These are phyloP conservation scores for Lucinisca nassula DNA, from an alignment of 2,888 invertebrate genomes.

Conservation along the genomic window DNA sequence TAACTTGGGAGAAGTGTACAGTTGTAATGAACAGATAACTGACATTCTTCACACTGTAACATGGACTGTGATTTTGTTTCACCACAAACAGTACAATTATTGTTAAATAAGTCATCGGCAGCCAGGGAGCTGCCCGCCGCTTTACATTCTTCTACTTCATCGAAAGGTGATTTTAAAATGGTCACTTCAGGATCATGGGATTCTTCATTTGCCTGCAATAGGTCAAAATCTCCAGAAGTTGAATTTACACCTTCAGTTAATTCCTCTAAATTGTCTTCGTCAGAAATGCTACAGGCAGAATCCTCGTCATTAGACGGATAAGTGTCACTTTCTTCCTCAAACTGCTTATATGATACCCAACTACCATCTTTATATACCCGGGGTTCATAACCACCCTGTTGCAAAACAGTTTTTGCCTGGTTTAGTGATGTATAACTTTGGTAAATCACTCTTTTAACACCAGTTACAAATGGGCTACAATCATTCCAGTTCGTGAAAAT, in stretches of 20 bases:
- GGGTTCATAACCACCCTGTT: neutral
- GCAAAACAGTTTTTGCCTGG: neutral
- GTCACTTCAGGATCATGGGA: neutral
- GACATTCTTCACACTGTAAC: neutral
- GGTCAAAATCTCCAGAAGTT: neutral
- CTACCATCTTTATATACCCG: neutral
- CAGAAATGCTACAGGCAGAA: neutral
- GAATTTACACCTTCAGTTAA: neutral
- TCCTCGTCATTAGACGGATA: neutral
- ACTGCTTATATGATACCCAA: neutral
- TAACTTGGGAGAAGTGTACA: no score
- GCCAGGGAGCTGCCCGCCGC: neutral
- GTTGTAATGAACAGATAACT: no score
- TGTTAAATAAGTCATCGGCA: neutral
- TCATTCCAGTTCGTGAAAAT: neutral
- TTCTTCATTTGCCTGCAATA: neutral
- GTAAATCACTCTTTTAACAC: neutral
- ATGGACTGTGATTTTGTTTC: neutral
- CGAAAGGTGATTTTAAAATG: neutral
- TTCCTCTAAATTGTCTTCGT: neutral
- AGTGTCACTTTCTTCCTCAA: neutral
- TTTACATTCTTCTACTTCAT: neutral
- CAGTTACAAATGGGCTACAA: neutral
- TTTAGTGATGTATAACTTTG: neutral
- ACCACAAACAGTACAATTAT: neutral